Percentiles rank a stretch among this genome's conserved stretches.
Conservation (phyloP, 2,888 invertebrate species). For the Polymixis lichenea region DNA sequence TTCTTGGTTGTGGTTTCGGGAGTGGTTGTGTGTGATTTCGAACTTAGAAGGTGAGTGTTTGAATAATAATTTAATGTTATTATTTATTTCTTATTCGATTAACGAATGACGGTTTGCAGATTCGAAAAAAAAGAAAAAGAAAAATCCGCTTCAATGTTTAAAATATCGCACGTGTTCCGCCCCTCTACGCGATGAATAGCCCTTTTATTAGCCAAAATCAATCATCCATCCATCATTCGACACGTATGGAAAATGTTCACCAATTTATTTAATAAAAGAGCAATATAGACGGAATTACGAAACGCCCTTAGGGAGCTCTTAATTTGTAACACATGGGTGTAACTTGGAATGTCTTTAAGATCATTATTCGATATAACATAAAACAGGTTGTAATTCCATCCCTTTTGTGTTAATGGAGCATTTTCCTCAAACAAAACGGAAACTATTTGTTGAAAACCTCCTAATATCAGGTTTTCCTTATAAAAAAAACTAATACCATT, state of each 20-base stretch:
- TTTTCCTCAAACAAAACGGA: conserved; percentile 11
- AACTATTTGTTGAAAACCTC: background rate
- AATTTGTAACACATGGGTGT: conserved; percentile 34
- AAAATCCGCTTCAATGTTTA: background rate
- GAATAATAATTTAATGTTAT: background rate
- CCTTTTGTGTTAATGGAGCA: background rate
- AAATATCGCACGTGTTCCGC: background rate
- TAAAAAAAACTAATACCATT: background rate
- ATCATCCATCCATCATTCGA: conserved; percentile 32
- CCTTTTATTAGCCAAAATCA: conserved; percentile 23
- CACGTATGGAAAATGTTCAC: conserved; percentile 13
- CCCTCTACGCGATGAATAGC: conserved; percentile 1
- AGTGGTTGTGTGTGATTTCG: conserved; percentile 34
- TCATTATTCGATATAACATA: conserved; percentile 22
- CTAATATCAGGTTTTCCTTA: background rate
- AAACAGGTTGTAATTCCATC: background rate
- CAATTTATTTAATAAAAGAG: conserved; percentile 46
- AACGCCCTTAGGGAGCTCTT: conserved; percentile 9
- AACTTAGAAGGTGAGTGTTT: conserved; percentile 50
- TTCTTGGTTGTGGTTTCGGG: conserved; percentile 39
- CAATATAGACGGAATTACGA: conserved; percentile 32
- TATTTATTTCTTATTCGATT: background rate
- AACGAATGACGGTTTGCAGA: fast-evolving
- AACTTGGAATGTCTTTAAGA: conserved; percentile 18
- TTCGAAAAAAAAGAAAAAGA: background rate